Evolutionary conservation across 53 echinoderm and acorn worm species (phyloP).

Genomic region (Pentamera pediparva): DNA sequence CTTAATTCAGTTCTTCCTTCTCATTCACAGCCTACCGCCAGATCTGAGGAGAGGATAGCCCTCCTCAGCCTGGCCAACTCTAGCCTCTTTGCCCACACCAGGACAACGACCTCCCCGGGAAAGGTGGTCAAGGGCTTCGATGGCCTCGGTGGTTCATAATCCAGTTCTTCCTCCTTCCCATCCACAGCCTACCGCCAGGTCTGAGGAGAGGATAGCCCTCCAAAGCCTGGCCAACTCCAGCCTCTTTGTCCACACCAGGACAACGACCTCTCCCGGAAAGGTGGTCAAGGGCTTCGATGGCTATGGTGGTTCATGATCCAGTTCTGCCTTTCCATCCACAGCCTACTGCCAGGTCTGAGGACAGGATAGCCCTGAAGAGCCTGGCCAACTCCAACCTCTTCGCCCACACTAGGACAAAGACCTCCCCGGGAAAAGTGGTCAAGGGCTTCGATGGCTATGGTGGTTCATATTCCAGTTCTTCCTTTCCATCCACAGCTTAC

Average conservation of each 20-base stretch:
- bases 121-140: conserved; percentile 71
- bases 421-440: conserved; percentile 35
- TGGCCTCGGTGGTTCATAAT: conserved; percentile 81
- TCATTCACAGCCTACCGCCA: not conserved
- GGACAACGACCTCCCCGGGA: conserved; percentile 3
- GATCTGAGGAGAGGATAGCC: conserved; percentile 12
- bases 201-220: conserved; percentile 17
- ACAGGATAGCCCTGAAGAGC: conserved; percentile 15
- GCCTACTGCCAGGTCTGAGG: not conserved
- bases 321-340: not conserved
- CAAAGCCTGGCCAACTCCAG: conserved; percentile 54
- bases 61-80: conserved; percentile 51
- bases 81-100: conserved; percentile 51
- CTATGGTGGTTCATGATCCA: conserved; percentile 73
- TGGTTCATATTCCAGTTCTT: no score
- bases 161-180: no score
- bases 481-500: not conserved
- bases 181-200: not conserved
- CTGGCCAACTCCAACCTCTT: conserved; percentile 72
- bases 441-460: conserved; percentile 84
- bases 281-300: conserved; percentile 77
- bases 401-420: conserved; percentile 10
- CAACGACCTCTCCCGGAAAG: conserved; percentile 18
- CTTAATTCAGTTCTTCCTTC: no score
- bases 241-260: conserved; percentile 49